These are phyloP conservation scores for Melanotaenia trifasciata DNA, from an alignment of 2,797 vertebrate species.

Conservation along the genomic window DNA sequence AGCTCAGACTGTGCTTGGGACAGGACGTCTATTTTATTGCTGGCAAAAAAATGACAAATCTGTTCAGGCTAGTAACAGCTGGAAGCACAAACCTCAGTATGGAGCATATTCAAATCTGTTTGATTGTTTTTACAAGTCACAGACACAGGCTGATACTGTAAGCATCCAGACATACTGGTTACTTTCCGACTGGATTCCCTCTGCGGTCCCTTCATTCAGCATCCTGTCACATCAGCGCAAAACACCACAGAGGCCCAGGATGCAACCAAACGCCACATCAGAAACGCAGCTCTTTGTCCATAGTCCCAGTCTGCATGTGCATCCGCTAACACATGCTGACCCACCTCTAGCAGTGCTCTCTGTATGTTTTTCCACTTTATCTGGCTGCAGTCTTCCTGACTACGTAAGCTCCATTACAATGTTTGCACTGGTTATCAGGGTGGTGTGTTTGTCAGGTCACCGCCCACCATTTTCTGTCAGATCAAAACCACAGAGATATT, in stretches of 20 bases:
- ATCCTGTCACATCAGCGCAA: slow-evolving; percentile 78
- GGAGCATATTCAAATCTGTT: slow-evolving; percentile 1
- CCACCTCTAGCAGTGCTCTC: slow-evolving; percentile 38
- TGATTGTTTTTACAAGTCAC: background rate
- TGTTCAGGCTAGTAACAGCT: background rate
- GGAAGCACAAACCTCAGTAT: background rate
- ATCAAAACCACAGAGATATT: slow-evolving; percentile 1
- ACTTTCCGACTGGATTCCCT: slow-evolving; percentile 19
- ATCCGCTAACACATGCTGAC: slow-evolving; percentile 40
- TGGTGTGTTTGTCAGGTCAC: slow-evolving; percentile 39
- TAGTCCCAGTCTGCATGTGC: slow-evolving; percentile 22
- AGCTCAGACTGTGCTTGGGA: slow-evolving; percentile 31
- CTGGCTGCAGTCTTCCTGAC: slow-evolving; percentile 40
- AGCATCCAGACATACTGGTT: slow-evolving; percentile 8
- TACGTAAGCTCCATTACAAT: slow-evolving; percentile 5
- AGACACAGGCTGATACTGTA: background rate
- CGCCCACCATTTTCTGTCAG: background rate
- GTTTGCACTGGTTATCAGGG: slow-evolving; percentile 21
- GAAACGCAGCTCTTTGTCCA: slow-evolving; percentile 31
- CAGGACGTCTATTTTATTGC: slow-evolving; percentile 30
- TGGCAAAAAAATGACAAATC: background rate
- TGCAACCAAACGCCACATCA: slow-evolving; percentile 42
- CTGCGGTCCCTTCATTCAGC: slow-evolving; percentile 38
- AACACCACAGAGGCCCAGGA: slow-evolving; percentile 48
- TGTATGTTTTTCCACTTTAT: slow-evolving; percentile 52